Evolutionary conservation across 2,888 invertebrate species (phyloP).

Genomic region (Brachyptera putata): DNA sequence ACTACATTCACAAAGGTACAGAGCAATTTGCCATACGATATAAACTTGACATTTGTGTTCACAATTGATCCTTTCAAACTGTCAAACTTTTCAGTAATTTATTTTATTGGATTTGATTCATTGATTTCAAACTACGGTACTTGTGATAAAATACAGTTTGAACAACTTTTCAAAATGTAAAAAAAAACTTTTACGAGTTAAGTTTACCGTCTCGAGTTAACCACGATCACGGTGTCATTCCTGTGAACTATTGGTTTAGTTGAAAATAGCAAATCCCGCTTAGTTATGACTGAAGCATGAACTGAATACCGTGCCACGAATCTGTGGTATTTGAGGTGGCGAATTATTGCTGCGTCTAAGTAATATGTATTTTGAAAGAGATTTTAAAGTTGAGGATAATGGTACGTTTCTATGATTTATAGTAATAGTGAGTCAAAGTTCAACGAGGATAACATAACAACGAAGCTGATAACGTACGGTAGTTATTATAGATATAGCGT

Average conservation of each 20-base stretch:
- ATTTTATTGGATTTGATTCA: constrained; percentile 18
- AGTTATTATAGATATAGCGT: too few relatives aligned
- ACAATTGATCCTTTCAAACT: too few relatives aligned
- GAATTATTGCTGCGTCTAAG: background rate
- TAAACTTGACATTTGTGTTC: too few relatives aligned
- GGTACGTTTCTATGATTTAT: too few relatives aligned
- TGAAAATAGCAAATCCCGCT: background rate
- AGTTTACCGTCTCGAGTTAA: background rate
- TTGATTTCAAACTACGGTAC: constrained; percentile 8
- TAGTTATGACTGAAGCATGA: constrained; percentile 5
- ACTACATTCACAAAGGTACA: too few relatives aligned
- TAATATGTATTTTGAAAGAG: background rate
- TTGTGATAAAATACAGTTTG: background rate
- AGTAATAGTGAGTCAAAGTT: too few relatives aligned
- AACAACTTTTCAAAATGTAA: constrained; percentile 17
- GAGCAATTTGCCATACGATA: too few relatives aligned
- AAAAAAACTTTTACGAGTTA: constrained; percentile 15
- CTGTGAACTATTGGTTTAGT: background rate
- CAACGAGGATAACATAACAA: too few relatives aligned
- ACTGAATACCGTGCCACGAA: background rate
- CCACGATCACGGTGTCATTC: background rate
- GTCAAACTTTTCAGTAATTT: too few relatives aligned
- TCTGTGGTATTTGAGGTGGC: background rate
- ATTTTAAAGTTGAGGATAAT: too few relatives aligned
- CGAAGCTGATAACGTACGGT: too few relatives aligned